phyloP scores from a whole-genome alignment of 2,113 vertebrate species.

The Lipotes vexillifer region DNA sequence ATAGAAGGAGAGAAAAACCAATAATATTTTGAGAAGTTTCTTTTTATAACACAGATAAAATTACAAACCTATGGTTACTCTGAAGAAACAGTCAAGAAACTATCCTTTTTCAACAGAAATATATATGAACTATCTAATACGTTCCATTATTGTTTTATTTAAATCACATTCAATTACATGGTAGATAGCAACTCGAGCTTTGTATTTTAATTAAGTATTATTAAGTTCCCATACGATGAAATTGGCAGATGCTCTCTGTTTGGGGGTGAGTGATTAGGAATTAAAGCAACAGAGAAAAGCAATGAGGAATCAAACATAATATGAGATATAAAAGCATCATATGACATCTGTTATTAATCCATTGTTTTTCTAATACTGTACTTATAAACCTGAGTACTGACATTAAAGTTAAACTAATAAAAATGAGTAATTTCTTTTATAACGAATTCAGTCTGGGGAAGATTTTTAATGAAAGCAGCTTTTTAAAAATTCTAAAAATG shows the following conservation, averaged over 20 bases:
- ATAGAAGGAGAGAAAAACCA: neutral
- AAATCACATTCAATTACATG: slow-evolving; percentile 75
- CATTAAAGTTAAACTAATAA: slow-evolving; percentile 73
- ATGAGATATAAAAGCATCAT: slow-evolving; percentile 72
- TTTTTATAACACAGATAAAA: slow-evolving; percentile 47
- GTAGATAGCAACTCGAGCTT: slow-evolving; percentile 71
- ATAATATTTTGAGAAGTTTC: slow-evolving; percentile 32
- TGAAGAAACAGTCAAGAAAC: slow-evolving; percentile 57
- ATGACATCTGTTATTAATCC: slow-evolving; percentile 74
- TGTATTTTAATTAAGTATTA: slow-evolving; percentile 81
- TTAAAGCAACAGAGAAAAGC: slow-evolving; percentile 71
- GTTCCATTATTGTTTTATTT: slow-evolving; percentile 77
- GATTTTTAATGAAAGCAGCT: slow-evolving; percentile 65
- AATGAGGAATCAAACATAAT: slow-evolving; percentile 69
- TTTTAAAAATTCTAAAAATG: slow-evolving; percentile 62
- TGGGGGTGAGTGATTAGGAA: slow-evolving; percentile 72
- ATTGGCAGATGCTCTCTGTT: slow-evolving; percentile 70
- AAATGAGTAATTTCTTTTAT: slow-evolving; percentile 69
- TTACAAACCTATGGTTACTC: slow-evolving; percentile 49
- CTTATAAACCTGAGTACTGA: slow-evolving; percentile 69
- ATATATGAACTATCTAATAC: slow-evolving; percentile 71
- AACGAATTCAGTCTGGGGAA: slow-evolving; percentile 52
- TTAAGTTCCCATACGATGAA: slow-evolving; percentile 75
- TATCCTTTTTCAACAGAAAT: slow-evolving; percentile 70
- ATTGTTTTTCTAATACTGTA: slow-evolving; percentile 75